Evolutionary conservation across 2,888 invertebrate genomes (phyloP).

Genomic region (Fragum whitleyi): DNA sequence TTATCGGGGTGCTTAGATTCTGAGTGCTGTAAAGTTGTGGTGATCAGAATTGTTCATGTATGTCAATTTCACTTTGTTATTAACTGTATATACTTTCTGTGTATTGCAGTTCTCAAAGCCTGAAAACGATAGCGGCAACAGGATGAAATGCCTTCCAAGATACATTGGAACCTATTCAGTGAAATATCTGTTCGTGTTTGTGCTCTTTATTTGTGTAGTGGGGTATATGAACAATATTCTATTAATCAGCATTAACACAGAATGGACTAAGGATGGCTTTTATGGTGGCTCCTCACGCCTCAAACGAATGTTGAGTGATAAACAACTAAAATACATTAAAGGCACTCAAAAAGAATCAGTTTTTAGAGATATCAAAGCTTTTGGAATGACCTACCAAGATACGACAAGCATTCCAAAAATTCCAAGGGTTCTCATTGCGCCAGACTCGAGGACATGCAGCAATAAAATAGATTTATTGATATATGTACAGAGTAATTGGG

Average conservation of each 20-base stretch:
- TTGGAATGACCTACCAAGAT: background rate
- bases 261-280: background rate
- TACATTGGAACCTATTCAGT: background rate
- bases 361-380: background rate
- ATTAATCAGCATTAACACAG: background rate
- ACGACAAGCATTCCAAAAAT: background rate
- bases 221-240: constrained; percentile 5
- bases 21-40: no score
- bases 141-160: background rate
- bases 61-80: no score
- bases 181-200: background rate
- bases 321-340: background rate
- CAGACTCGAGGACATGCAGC: constrained; percentile 24
- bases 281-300: background rate
- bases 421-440: background rate
- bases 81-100: no score
- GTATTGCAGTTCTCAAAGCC: no score
- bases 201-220: background rate
- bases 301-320: background rate
- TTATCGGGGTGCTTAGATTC: no score
- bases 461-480: constrained; percentile 60
- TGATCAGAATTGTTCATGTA: no score
- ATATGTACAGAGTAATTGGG: constrained; percentile 69
- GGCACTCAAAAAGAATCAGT: background rate
- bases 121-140: no score